Evolutionary conservation across 1,140 invertebrate species (phyloP), one percentile per base, ranked within the genome.

Genomic region (Penaeus vannamei): DNA sequence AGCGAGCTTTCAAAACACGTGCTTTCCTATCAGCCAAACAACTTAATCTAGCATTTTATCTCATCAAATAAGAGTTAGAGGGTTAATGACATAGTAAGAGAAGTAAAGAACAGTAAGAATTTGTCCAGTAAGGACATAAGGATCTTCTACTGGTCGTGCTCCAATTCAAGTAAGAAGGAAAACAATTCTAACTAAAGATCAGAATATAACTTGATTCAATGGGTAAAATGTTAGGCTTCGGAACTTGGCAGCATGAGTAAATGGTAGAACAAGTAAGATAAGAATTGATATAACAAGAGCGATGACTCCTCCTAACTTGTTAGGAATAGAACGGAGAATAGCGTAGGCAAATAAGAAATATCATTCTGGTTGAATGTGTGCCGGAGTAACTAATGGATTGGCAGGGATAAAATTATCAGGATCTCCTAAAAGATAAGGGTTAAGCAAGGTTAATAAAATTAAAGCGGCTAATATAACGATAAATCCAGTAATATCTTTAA

Each of bases 81-180:
- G 64, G 23, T 29, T 69, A 7, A 69, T 69, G 7, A 69, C 7
- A 14, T 69, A 14, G 14, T 14, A 69, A 5, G 29, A 69, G 14
- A 69, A 69, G 14, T 69, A 14, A n/a, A 69, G 29, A 69, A 14
- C 64, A 14, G 64, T 69, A 2, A 69, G 29, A 14, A 69, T 93
- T 95, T 95, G 94, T 80, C 95, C 94, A 91, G 93, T 93, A 87
- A 94, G 82, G 92, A 95, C 94, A 93, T 93, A 95, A 81, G 95
- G 95, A 46, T 92, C 91, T 94, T 95, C 95, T 42, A 95, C 94
- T 46, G 94, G 94, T 92, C 94, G 94, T 10, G 94, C 94, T 91
- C 95, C 95, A 93, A 95, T 94, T 95, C 95, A 95, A 7, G 95
- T 96, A 94, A 96, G 93, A 92, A 95, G 91, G 92, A 95, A 93